Percentiles rank a stretch among this genome's conserved stretches.
These are phyloP conservation scores for Smutsia gigantea DNA, from an alignment of 2,797 vertebrate genomes.

Conservation along the genomic window DNA sequence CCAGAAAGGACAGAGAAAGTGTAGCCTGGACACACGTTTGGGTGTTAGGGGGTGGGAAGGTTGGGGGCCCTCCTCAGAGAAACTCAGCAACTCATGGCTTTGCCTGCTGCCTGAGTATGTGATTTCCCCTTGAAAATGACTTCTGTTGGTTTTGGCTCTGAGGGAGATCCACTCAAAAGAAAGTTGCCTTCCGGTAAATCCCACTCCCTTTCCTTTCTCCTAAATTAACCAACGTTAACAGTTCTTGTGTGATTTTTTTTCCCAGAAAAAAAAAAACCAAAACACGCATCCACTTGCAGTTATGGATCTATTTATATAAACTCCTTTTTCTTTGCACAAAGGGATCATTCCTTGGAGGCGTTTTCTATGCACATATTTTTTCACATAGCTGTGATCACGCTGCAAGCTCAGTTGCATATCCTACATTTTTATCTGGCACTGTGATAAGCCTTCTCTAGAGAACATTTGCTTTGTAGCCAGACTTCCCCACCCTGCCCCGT, in stretches of 20 bases:
- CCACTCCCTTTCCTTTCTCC: too few relatives aligned
- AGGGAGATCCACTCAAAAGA: neutral
- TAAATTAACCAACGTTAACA: neutral
- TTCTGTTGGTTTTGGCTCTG: neutral
- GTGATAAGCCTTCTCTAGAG: neutral
- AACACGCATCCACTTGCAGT: too few relatives aligned
- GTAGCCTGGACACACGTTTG: neutral
- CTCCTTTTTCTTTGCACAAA: neutral
- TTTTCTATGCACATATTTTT: neutral
- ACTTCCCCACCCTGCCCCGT: accelerated
- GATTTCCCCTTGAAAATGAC: neutral
- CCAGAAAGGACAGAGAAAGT: neutral
- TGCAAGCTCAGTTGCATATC: accelerated
- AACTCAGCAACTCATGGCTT: too few relatives aligned
- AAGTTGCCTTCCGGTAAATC: neutral
- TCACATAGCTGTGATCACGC: neutral
- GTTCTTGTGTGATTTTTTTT: neutral
- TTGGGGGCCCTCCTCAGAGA: too few relatives aligned
- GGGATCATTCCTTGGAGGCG: neutral
- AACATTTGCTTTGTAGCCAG: accelerated
- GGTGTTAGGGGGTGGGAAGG: accelerated
- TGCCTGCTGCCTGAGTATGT: neutral
- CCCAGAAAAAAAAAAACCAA: neutral
- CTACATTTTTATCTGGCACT: accelerated
- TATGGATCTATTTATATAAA: neutral